Conservation (phyloP, 1,140 invertebrate genomes). For the Copidosoma floridanum region DNA sequence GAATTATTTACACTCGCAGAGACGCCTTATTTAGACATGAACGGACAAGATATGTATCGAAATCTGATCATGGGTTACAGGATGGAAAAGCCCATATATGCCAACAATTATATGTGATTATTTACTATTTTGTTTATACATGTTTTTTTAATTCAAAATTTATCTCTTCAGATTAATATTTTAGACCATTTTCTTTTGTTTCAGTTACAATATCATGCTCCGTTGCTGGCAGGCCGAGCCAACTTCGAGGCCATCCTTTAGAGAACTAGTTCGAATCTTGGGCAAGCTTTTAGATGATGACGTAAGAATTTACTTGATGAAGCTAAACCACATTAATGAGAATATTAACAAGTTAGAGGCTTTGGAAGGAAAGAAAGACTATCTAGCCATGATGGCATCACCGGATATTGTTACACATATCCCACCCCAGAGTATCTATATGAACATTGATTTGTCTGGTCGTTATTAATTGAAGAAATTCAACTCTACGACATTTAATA, state of each 20-base stretch:
- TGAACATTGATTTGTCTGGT: too few species aligned
- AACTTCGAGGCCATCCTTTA: constrained; percentile 73
- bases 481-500: too few species aligned
- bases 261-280: constrained; percentile 70
- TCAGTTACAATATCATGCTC: constrained; percentile 78
- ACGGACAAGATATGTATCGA: constrained; percentile 69
- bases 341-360: constrained; percentile 66
- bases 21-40: constrained; percentile 84
- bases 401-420: constrained; percentile 66
- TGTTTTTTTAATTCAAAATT: too few species aligned
- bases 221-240: constrained; percentile 84
- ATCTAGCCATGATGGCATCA: constrained; percentile 71
- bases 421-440: too few species aligned
- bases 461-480: too few species aligned
- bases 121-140: too few species aligned
- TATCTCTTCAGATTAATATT: neutral
- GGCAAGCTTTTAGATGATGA: constrained; percentile 79
- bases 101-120: constrained; percentile 73
- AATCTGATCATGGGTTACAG: constrained; percentile 81
- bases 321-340: constrained; percentile 78
- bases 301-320: constrained; percentile 79
- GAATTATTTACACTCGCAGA: constrained; percentile 88
- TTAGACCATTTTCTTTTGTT: constrained; percentile 37
- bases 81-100: constrained; percentile 80
- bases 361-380: constrained; percentile 64